Conservation (phyloP, 2,113 vertebrate species). For the Labrus mixtus region DNA sequence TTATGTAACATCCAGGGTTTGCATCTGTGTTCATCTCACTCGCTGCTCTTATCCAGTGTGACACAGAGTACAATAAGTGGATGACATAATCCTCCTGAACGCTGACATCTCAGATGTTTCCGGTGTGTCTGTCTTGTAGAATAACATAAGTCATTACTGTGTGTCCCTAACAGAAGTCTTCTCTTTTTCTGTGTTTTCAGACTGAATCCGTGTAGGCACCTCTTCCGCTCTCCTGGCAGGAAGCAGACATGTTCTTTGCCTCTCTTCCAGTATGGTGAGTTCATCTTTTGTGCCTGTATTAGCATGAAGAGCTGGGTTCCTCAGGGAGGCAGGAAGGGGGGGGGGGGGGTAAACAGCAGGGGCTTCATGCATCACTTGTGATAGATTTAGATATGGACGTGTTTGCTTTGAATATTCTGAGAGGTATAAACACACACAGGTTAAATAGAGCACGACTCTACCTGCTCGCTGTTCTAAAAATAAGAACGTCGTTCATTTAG, state of each 20-base stretch:
- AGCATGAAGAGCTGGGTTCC: conserved; percentile 45
- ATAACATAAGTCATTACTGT: conserved; percentile 33
- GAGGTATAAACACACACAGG: conserved; percentile 32
- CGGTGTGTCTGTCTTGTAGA: conserved; percentile 32
- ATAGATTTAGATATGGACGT: conserved; percentile 33
- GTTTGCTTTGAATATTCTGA: conserved; percentile 36
- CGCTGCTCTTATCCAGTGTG: conserved; percentile 19
- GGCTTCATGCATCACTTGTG: conserved; percentile 34
- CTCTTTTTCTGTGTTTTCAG: conserved; percentile 67
- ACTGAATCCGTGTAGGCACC: conserved; percentile 48
- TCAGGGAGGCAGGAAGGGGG: not conserved
- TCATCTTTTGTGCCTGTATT: conserved; percentile 48
- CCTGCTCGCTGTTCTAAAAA: conserved; percentile 9
- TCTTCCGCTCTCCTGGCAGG: conserved; percentile 28
- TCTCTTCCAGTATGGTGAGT: conserved; percentile 67
- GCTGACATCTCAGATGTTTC: conserved; percentile 39
- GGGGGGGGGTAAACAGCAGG: too few relatives aligned
- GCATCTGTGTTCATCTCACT: not conserved
- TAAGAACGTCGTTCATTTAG: not conserved
- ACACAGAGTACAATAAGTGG: conserved; percentile 5
- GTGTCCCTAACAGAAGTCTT: conserved; percentile 40
- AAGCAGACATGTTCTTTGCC: conserved; percentile 50
- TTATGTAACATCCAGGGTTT: conserved; percentile 1
- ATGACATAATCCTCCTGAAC: conserved; percentile 34
- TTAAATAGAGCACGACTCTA: conserved; percentile 16